Evolutionary conservation across 2,888 invertebrate species (phyloP), one percentile per base, ranked within the genome.

Genomic region (Agrochola lota): DNA sequence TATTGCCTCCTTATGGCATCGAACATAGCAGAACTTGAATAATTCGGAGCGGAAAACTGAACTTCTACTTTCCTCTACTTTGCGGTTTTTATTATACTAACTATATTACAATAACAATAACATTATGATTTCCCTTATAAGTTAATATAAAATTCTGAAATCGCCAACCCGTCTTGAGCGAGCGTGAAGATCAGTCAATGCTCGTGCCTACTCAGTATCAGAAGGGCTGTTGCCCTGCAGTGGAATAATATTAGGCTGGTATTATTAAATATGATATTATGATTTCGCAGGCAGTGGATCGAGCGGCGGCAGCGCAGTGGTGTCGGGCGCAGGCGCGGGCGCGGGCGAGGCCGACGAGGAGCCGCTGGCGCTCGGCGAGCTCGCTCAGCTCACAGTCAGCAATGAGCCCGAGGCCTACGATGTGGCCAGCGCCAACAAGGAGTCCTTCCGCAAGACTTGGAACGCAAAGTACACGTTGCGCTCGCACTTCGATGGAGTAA

Each of bases 381-480:
- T 99, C 93, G 99, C 99, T 67, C 99, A 99, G 96, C 97, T 99
- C 87, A 99, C 99, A 77, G 99, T 99, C 88, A 99, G 98, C 97
- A 99, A 99, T 97, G 99, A 99, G 96, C 98, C 99, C 30, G 99
- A 99, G 94, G 98, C 98, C 77, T 98, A 98, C 88, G 99, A 99
- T 94, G 98, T 99, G 92, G 98, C 98, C 93, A 93, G 93, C 87
- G 94, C 94, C 89, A 98, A 98, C 92, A 99, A 99, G 96, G 98
- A 98, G 93, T 98, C 98, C 88, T 99, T 98, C 97, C 97, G 99
- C 91, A 99, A 99, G 97, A 99, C 99, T 63, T 99, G 99, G 99
- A 99, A 98, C 95, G 99, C 99, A 90, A 99, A 99, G 97, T 99
- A 99, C 94, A 99, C 99, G 78, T 97, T 99, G 92, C 98, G 99